Conservation (phyloP, 23 tunicate genomes). For the Halocynthia aurantium region DNA sequence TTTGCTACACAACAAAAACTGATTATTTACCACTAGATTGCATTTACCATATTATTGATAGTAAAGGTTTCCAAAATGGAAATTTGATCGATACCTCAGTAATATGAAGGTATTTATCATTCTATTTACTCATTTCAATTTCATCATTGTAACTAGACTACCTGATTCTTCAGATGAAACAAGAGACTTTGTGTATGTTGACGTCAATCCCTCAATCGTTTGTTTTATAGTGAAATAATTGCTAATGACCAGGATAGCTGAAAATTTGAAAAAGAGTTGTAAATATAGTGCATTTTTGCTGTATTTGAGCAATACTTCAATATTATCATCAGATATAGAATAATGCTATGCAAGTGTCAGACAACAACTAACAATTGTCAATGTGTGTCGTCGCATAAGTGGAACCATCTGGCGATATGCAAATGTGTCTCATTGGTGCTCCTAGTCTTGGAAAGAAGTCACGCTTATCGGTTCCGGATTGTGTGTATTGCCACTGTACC, state of each 20-base stretch:
- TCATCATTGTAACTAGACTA: too few relatives aligned
- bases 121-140: too few relatives aligned
- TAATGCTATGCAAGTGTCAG: too few relatives aligned
- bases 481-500: slow-evolving; percentile 51
- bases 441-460: slow-evolving; percentile 71
- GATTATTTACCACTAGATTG: too few relatives aligned
- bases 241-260: slow-evolving; percentile 53
- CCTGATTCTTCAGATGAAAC: too few relatives aligned
- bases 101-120: too few relatives aligned
- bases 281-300: too few relatives aligned
- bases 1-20: too few relatives aligned
- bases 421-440: slow-evolving; percentile 19
- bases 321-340: too few relatives aligned
- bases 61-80: too few relatives aligned
- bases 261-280: neutral
- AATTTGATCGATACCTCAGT: too few relatives aligned
- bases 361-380: slow-evolving; percentile 60
- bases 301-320: too few relatives aligned
- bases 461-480: slow-evolving; percentile 9
- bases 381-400: slow-evolving; percentile 44
- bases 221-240: slow-evolving; percentile 45
- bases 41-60: neutral
- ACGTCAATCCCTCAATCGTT: slow-evolving; percentile 60
- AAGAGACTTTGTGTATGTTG: neutral
- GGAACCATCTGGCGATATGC: slow-evolving; percentile 30